phyloP scores from a whole-genome alignment of 2,113 vertebrate genomes.

The Mastomys natalensis region DNA sequence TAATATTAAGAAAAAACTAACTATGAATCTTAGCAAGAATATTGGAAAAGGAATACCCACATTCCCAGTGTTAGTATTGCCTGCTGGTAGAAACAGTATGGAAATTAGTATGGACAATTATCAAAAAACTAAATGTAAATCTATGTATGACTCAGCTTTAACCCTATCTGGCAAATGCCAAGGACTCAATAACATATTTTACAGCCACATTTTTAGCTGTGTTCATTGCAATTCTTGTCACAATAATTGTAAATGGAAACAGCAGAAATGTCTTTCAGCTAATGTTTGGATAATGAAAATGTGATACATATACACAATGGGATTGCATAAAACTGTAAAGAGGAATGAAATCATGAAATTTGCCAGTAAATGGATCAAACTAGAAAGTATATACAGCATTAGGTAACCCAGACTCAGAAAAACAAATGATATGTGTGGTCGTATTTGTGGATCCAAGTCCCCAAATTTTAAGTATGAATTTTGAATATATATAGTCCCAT shows the following conservation, averaged over 20 bases:
- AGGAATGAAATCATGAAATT: background rate
- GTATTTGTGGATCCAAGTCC: background rate
- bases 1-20: background rate
- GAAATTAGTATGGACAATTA: background rate
- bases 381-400: background rate
- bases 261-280: background rate
- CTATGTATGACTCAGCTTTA: background rate
- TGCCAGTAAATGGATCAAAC: background rate
- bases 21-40: background rate
- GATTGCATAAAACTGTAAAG: background rate
- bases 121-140: background rate
- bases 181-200: background rate
- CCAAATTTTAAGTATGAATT: background rate
- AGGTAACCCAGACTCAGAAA: background rate
- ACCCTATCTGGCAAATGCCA: background rate
- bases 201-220: background rate
- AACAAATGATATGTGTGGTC: background rate
- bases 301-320: background rate
- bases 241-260: background rate
- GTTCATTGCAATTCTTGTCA: background rate
- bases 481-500: no score
- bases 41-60: background rate
- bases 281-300: background rate
- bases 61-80: no score
- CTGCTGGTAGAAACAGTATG: background rate